These are phyloP conservation scores for Drosophila ogumai DNA, from an alignment of 1,140 invertebrate species.

Conservation along the genomic window DNA sequence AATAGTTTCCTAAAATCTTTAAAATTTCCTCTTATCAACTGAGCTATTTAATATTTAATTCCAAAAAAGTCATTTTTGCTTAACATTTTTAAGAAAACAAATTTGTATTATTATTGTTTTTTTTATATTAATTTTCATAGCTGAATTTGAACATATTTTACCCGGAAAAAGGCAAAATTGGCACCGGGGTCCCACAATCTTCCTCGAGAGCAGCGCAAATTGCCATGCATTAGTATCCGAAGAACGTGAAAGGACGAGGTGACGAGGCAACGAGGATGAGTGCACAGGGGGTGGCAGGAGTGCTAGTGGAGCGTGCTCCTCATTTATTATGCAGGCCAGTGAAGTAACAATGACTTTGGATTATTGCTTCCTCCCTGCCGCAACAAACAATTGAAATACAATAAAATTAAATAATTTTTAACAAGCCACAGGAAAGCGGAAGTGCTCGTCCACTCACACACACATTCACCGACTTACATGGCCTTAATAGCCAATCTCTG, in stretches of 20 bases:
- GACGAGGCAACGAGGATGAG: background rate
- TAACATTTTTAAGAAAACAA: background rate
- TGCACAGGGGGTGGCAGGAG: background rate
- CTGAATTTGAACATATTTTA: background rate
- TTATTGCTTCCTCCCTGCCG: constrained; percentile 56
- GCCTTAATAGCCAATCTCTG: constrained; percentile 69
- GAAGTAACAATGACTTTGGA: constrained; percentile 60
- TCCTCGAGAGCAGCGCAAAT: constrained; percentile 21
- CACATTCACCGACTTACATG: constrained; percentile 24
- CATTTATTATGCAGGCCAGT: constrained; percentile 46
- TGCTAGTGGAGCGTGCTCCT: constrained; percentile 11
- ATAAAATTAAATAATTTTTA: constrained; percentile 82
- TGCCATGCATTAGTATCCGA: constrained; percentile 24
- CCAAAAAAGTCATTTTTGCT: background rate
- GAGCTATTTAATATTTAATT: background rate
- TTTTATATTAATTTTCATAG: background rate
- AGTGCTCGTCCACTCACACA: constrained; percentile 36
- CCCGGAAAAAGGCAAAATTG: constrained; percentile 4
- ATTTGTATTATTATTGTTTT: background rate
- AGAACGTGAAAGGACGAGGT: background rate
- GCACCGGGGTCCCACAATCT: background rate
- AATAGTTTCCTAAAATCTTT: background rate
- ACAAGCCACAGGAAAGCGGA: constrained; percentile 79
- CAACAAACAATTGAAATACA: constrained; percentile 77
- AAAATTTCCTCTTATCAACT: background rate